Percentiles rank a stretch among this genome's conserved stretches.
Conservation (phyloP, 2,113 vertebrate species). For the Podarcis raffonei region DNA sequence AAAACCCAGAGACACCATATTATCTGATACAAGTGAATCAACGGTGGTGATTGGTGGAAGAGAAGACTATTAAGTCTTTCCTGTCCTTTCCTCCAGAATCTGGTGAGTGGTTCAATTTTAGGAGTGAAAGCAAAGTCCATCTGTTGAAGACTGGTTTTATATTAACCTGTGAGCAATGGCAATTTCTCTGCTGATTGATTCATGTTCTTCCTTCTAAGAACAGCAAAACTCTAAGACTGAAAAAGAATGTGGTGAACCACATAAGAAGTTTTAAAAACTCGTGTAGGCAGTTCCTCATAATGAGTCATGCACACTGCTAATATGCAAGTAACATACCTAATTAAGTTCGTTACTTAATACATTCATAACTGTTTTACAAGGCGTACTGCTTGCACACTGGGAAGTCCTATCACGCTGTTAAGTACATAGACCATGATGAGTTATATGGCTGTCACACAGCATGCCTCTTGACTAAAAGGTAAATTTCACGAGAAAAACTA, state of each 20-base stretch:
- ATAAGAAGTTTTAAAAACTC: slow-evolving; percentile 15
- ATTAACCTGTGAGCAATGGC: neutral
- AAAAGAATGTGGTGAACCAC: slow-evolving; percentile 43
- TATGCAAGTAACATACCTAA: slow-evolving; percentile 30
- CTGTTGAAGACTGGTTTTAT: neutral
- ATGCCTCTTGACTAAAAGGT: neutral
- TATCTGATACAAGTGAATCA: neutral
- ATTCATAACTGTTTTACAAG: slow-evolving; percentile 48
- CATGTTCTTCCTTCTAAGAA: slow-evolving; percentile 16
- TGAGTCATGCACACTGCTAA: neutral
- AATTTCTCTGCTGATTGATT: neutral
- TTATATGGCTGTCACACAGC: neutral
- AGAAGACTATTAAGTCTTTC: neutral
- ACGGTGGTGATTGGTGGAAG: neutral
- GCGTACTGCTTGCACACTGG: slow-evolving; percentile 4
- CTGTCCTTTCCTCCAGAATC: neutral
- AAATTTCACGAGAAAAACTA: neutral
- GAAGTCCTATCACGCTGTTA: slow-evolving; percentile 38
- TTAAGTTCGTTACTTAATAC: slow-evolving; percentile 58
- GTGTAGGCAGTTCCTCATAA: slow-evolving; percentile 39
- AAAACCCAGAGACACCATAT: neutral
- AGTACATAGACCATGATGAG: slow-evolving; percentile 10
- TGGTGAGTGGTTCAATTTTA: neutral
- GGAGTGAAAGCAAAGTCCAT: neutral
- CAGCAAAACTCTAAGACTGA: neutral